Base-by-base conservation (phyloP, 2,113 vertebrate genomes). In the Strix aluco region DNA sequence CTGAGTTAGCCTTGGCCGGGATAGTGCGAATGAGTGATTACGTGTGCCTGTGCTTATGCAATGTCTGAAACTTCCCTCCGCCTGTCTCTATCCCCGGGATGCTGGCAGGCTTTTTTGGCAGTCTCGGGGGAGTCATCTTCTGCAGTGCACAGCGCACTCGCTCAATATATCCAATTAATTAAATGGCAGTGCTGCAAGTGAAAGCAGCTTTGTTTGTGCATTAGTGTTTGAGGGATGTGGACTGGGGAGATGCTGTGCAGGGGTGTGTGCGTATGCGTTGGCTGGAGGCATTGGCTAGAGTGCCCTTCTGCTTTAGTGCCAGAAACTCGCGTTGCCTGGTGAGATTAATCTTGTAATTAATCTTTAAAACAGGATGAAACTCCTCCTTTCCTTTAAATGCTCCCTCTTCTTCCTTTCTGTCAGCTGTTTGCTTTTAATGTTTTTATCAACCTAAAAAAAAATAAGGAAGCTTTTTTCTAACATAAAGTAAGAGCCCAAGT, bases 11-110 rank as follows among this genome's bases (percentile, higher is more conserved):
- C 1, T 61, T 84, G 90, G 42, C 88, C 0, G 0, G 65, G 25
- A 8, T 15, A 72, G 46, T 0, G 1, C 16, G 6, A 71, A 42
- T 4, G 74, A 83, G 87, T 1, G 6, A 46, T 87, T n/a, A 29
- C 25, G 30, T 86, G 77, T 82, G 92, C 91, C 38, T 52, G 21
- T 9, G 91, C 89, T 96, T 94, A 91, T 89, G 96, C 89, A 91
- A 62, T 52, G 95, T 96, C 92, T 95, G 91, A 79, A 88, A 26
- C 81, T 86, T 83, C 70, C 63, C 75, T 70, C 78, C 0, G 3
- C 91, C 78, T 0, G 14, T 42, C 75, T 79, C 67, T n/a, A 14
- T 67, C 92, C 84, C 62, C 5, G 2, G 46, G 22, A 78, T 0
- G 5, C 86, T 71, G 92, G 94, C 88, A 92, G 58, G 78, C 22